Conservation (phyloP, 2,113 vertebrate genomes). For the Mirounga angustirostris region DNA sequence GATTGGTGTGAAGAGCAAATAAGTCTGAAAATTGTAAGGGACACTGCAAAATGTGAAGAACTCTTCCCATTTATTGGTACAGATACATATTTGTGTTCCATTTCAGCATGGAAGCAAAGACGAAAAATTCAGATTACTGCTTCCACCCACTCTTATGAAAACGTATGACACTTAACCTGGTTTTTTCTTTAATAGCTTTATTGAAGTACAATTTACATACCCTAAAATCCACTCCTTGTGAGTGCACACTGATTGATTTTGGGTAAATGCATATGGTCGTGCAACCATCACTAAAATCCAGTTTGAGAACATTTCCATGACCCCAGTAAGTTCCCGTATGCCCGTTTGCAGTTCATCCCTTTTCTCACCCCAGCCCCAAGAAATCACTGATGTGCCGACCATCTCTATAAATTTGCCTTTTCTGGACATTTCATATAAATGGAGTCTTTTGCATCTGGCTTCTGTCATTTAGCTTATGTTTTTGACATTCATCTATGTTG, state of each 20-base stretch:
- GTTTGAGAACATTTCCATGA: background rate
- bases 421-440: background rate
- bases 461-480: background rate
- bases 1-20: background rate
- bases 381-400: background rate
- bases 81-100: background rate
- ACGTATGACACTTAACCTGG: background rate
- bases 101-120: background rate
- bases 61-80: background rate
- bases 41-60: background rate
- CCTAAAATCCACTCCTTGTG: background rate
- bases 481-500: background rate
- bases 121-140: background rate
- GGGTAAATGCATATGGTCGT: background rate
- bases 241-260: background rate
- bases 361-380: background rate
- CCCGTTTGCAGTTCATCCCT: background rate
- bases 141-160: background rate
- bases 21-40: conserved; percentile 3
- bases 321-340: background rate
- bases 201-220: background rate
- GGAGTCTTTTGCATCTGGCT: background rate
- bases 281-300: background rate
- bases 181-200: background rate
- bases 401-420: background rate